Evolutionary conservation across 23 tunicate genomes (phyloP).

Genomic region (Trididemnum nubilum): DNA sequence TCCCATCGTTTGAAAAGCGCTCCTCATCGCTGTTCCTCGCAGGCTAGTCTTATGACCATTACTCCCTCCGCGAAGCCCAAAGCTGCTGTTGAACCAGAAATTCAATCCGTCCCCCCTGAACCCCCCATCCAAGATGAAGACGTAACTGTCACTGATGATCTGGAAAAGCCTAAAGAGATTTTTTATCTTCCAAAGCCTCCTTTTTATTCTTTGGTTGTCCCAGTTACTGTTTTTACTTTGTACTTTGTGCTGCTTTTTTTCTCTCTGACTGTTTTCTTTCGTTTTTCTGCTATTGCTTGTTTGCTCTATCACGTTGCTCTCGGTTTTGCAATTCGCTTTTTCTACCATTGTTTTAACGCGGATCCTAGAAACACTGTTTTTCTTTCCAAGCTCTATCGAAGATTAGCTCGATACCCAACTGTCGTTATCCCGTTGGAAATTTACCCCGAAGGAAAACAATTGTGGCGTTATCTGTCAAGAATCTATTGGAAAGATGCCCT

Average conservation of each 20-base stretch:
- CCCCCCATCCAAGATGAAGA: too few species aligned
- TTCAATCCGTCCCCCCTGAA: not conserved
- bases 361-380: not conserved
- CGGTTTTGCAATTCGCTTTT: not conserved
- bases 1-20: conserved; percentile 49
- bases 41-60: not conserved
- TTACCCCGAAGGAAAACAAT: not conserved
- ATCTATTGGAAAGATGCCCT: conserved; percentile 41
- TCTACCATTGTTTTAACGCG: conserved; percentile 15
- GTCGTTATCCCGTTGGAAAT: not conserved
- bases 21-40: conserved; percentile 66
- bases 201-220: conserved; percentile 20
- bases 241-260: not conserved
- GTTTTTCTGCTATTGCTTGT: not conserved
- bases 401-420: not conserved
- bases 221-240: not conserved
- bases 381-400: not conserved
- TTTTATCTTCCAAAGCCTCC: too few species aligned
- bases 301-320: not conserved
- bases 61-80: conserved; percentile 6
- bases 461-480: conserved; percentile 17
- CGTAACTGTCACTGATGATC: not conserved
- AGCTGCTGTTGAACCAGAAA: not conserved
- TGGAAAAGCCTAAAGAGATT: too few species aligned
- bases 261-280: not conserved